Evolutionary conservation across 2,888 invertebrate species (phyloP), one percentile per base, ranked within the genome.

Genomic region (Cheilosia variabilis): DNA sequence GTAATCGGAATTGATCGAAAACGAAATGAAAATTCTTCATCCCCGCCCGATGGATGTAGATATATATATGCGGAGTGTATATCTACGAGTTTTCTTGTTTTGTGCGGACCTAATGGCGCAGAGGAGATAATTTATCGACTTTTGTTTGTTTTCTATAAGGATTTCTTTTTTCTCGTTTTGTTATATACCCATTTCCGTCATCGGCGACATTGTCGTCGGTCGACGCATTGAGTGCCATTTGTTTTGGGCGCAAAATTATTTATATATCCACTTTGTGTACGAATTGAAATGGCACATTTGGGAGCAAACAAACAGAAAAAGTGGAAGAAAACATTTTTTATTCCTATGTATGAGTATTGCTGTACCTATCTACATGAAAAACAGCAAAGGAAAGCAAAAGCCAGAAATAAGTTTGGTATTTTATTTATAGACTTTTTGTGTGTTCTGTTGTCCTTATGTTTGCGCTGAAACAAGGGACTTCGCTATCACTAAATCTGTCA

Each of bases 241-340:
- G 60, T 75, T 84, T 84, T 75, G 84, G 84, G 47, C 73, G 62
- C 69, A 75, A 69, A 58, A 84, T 75, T 84, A 83, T 84, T 79
- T 84, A 79, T 84, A 79, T 69, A 75, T 84, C 84, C 84, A 79
- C 79, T 84, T 84, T 84, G 79, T 84, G 79, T 68, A 71, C 79
- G 79, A 84, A 79, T 79, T 84, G 75, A 79, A 84, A 79, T 84
- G 75, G 84, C 84, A 69, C 75, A 84, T 77, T 76, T 77, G 58
- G 47, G 58, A 83, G 53, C 41, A 37, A 13, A 37, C 37, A 37
- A 37, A 69, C 19, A 62, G 57, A 60, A 62, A 79, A 72, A 47
- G 47, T 10, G 31, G 45, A 65, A 41, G 17, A 41, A 53, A 62
- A 65, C 13, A 45, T 63, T 57, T 69, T 50, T 63, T 76, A 41